Evolutionary conservation across 2,797 vertebrate species (phyloP), one percentile per base, ranked within the genome.

Genomic region (Pygocentrus nattereri): DNA sequence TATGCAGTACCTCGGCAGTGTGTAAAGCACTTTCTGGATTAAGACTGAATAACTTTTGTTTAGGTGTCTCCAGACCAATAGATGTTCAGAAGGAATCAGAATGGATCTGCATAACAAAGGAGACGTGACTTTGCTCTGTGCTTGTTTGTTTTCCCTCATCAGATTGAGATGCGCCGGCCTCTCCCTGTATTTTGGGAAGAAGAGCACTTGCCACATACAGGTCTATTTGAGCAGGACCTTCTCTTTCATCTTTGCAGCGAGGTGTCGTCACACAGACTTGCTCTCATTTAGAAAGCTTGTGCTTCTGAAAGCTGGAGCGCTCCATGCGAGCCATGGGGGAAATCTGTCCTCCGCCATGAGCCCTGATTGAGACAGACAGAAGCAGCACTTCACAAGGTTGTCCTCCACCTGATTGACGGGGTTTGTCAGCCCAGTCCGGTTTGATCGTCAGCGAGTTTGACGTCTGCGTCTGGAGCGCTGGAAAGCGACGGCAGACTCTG

Each of bases 101-200:
- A 30, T 74, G 3, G 62, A 86, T 90, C 81, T 88, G 85, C 89
- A 89, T 89, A 76, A 71, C 75, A 86, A 86, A 88, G 52, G 50
- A 75, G 73, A 38, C 12, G 18, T 34, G 58, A 56, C 74, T 38
- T 80, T 77, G 81, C 75, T 52, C 2, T 52, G 41, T 11, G 84
- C 76, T 82, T 90, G 87, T 88, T 89, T 89, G 77, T 67, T 31
- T 82, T 84, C 76, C 34, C 58, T 44, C 79, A 78, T 74, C 72
- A 86, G 84, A 87, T 89, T 89, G 86, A 90, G 78, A 90, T 89
- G 38, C 70, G 23, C 38, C 34, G 23, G 31, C 10, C 67, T 49
- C n/a, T 12, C 3, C 11, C 47, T 12, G 41, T 52, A 27, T 27
- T 59, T 70, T 38, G 41, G 31, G 50, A 27, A 67, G 54, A 52